A percentile compares a stretch with the other conserved stretches of the same genome.
Evolutionary conservation across 2,888 invertebrate genomes (phyloP).

Genomic region (Plusia festucae): DNA sequence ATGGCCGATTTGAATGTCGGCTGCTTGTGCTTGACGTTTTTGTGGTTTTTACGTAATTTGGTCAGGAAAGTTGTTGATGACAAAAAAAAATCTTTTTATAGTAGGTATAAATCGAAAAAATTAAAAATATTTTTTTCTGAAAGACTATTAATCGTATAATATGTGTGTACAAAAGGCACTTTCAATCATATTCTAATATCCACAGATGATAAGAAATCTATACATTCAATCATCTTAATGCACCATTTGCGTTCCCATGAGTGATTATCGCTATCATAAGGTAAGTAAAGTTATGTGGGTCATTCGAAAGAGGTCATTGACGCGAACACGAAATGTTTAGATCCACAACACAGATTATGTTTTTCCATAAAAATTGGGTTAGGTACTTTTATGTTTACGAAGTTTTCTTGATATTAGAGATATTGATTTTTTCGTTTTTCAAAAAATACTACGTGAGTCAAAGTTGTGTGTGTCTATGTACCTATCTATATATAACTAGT

Average conservation of each 20-base stretch:
- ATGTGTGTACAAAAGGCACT: too few relatives aligned
- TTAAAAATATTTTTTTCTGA: too few relatives aligned
- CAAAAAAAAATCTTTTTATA: too few relatives aligned
- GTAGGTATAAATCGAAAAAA: too few relatives aligned
- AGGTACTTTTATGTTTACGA: slow-evolving; percentile 25
- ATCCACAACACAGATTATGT: slow-evolving; percentile 38
- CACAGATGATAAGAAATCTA: neutral
- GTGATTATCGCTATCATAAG: slow-evolving; percentile 53
- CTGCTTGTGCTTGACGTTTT: slow-evolving; percentile 40
- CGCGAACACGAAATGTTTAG: slow-evolving; percentile 42
- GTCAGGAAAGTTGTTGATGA: neutral
- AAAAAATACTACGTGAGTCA: too few relatives aligned
- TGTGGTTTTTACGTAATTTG: slow-evolving; percentile 21
- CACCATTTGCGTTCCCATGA: slow-evolving; percentile 46
- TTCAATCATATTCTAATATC: neutral
- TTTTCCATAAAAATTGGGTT: slow-evolving; percentile 20
- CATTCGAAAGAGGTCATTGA: slow-evolving; percentile 54
- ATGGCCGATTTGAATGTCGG: slow-evolving; percentile 37
- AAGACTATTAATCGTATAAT: too few relatives aligned
- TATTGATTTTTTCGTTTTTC: too few relatives aligned
- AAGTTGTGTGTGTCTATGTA: too few relatives aligned
- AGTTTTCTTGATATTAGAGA: neutral
- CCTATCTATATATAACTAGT: too few relatives aligned
- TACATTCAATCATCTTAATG: slow-evolving; percentile 35
- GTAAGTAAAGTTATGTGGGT: slow-evolving; percentile 42